phyloP scores from a whole-genome alignment of 2,888 invertebrate species.

The Amiota minor region DNA sequence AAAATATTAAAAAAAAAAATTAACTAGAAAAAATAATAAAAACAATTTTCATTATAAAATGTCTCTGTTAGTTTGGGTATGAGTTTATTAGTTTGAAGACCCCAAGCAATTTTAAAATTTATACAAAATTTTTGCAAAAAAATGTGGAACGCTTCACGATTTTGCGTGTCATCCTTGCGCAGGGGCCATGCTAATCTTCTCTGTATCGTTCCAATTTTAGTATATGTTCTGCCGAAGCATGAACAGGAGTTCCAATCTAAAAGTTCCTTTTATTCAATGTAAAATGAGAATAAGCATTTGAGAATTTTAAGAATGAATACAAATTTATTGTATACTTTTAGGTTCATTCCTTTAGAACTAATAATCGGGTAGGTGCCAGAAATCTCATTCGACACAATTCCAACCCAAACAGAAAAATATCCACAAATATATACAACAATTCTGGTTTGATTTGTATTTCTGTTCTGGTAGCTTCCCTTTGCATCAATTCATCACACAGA shows the following conservation, averaged over 20 bases:
- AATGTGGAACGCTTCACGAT: constrained; percentile 85
- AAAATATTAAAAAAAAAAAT: constrained; percentile 12
- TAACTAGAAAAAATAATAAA: constrained; percentile 13
- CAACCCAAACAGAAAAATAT: too few relatives aligned
- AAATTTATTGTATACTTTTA: too few relatives aligned
- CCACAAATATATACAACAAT: too few relatives aligned
- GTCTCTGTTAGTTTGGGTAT: constrained; percentile 19
- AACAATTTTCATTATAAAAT: constrained; percentile 31
- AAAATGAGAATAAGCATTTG: constrained; percentile 28
- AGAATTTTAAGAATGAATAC: constrained; percentile 50
- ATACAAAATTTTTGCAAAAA: constrained; percentile 56
- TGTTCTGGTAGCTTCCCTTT: too few relatives aligned
- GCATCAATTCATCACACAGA: too few relatives aligned
- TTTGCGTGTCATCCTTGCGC: constrained; percentile 95
- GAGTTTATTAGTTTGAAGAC: too few relatives aligned
- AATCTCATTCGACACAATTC: too few relatives aligned
- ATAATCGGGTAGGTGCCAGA: too few relatives aligned
- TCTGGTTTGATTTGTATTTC: too few relatives aligned
- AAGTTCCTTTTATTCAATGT: neutral
- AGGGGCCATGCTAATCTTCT: constrained; percentile 95
- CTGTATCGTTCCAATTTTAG: constrained; percentile 94
- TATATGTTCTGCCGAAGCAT: constrained; percentile 86
- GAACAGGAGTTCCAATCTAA: constrained; percentile 73
- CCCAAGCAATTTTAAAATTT: too few relatives aligned
- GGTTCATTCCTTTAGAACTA: too few relatives aligned